phyloP scores from a whole-genome alignment of 30 jellyfish, hydroid and myxozoan genomes.

The Turritopsis dohrnii region DNA sequence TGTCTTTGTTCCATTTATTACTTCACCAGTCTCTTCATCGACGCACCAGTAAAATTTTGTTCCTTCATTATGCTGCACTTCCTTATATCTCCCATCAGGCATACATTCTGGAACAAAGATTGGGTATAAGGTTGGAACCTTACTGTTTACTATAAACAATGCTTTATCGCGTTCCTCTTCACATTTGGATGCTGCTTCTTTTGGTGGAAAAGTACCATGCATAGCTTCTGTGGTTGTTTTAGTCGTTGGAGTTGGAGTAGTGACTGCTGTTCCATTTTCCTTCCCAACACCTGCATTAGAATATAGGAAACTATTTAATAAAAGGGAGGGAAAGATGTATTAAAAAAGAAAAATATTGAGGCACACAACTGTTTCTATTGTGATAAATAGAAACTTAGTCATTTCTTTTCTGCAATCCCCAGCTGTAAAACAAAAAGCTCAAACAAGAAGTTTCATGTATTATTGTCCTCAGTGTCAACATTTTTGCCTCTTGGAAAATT shows the following conservation, averaged over 20 bases:
- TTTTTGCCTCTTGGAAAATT: no score
- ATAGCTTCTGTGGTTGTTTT: conserved; percentile 21
- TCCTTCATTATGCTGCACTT: conserved; percentile 27
- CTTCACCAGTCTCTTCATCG: conserved; percentile 25
- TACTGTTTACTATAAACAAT: conserved; percentile 22
- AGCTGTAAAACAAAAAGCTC: no score
- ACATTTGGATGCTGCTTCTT: conserved; percentile 13
- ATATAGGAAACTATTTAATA: no score
- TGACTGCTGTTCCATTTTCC: neutral
- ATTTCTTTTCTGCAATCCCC: no score
- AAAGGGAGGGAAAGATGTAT: no score
- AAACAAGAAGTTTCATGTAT: no score
- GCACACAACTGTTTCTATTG: no score
- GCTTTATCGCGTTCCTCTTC: conserved; percentile 15
- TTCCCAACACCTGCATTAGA: neutral
- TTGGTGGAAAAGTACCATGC: conserved; percentile 2
- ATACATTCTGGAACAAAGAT: conserved; percentile 35
- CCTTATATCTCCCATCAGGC: conserved; percentile 23
- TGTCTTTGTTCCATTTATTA: conserved; percentile 17
- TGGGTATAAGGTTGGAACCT: conserved; percentile 22
- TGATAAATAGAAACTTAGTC: no score
- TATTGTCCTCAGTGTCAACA: no score
- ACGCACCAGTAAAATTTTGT: conserved; percentile 42
- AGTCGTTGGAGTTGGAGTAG: conserved; percentile 1
- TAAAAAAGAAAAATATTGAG: no score